Percentiles rank a stretch among this genome's conserved stretches.
These are phyloP conservation scores for Nyctalus aviator DNA, from an alignment of 2,797 vertebrate species.

Conservation along the genomic window DNA sequence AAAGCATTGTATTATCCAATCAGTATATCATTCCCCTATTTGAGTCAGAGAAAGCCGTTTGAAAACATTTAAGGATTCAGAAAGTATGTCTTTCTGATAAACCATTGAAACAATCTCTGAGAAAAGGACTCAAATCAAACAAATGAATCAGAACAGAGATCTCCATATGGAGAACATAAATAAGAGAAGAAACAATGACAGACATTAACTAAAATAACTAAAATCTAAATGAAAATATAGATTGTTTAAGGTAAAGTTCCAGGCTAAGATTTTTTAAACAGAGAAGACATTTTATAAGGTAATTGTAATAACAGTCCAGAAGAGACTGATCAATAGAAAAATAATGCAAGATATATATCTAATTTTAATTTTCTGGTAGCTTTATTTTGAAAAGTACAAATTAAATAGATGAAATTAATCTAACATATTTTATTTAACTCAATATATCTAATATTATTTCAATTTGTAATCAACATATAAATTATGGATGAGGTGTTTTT, in stretches of 20 bases:
- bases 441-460: background rate
- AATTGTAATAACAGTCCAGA: background rate
- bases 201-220: background rate
- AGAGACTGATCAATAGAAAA: background rate
- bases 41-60: background rate
- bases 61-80: background rate
- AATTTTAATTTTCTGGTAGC: background rate
- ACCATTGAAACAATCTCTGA: background rate
- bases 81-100: background rate
- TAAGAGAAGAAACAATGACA: background rate
- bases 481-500: conserved; percentile 20
- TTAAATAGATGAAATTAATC: background rate
- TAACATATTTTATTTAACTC: conserved; percentile 21
- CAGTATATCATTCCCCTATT: background rate
- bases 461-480: background rate
- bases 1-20: background rate
- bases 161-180: background rate
- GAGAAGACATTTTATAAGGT: conserved; percentile 18
- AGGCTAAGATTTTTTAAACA: conserved; percentile 8
- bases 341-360: background rate
- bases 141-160: conserved; percentile 22
- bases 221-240: conserved; percentile 37
- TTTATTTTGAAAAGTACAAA: conserved; percentile 30
- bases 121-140: background rate
- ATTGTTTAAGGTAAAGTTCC: background rate